A percentile compares a stretch with the other conserved stretches of the same genome.
phyloP scores from a whole-genome alignment of 2,113 vertebrate species.

The Apteryx owenii region DNA sequence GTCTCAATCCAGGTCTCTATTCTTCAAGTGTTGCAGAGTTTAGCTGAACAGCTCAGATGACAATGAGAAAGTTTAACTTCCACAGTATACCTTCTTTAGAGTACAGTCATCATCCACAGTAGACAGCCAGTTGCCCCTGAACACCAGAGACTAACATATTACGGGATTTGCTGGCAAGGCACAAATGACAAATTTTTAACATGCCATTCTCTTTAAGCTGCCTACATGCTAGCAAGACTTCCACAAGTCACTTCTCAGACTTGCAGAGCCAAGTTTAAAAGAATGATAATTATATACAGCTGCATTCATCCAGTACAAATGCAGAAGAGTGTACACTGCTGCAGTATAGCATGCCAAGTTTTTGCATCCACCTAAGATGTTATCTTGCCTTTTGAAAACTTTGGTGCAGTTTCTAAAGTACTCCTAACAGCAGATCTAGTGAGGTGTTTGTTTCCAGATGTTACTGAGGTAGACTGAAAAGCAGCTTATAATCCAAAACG shows the following conservation, averaged over 20 bases:
- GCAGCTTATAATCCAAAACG: neutral
- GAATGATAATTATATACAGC: rapidly evolving
- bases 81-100: neutral
- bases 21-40: neutral
- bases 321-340: neutral
- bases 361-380: rapidly evolving
- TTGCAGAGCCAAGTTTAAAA: neutral
- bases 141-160: rapidly evolving
- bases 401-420: rapidly evolving
- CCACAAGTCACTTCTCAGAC: neutral
- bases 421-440: rapidly evolving
- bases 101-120: neutral
- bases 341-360: neutral
- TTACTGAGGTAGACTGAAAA: neutral
- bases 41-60: neutral
- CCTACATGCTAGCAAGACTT: rapidly evolving
- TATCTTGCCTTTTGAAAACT: neutral
- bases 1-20: neutral
- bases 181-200: neutral
- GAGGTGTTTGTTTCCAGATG: neutral
- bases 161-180: neutral
- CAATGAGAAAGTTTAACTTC: rapidly evolving
- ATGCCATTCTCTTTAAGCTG: neutral
- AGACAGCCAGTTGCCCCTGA: neutral
- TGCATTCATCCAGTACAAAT: rapidly evolving